Conservation (phyloP, 2,797 vertebrate genomes). For the Aplochiton taeniatus region DNA sequence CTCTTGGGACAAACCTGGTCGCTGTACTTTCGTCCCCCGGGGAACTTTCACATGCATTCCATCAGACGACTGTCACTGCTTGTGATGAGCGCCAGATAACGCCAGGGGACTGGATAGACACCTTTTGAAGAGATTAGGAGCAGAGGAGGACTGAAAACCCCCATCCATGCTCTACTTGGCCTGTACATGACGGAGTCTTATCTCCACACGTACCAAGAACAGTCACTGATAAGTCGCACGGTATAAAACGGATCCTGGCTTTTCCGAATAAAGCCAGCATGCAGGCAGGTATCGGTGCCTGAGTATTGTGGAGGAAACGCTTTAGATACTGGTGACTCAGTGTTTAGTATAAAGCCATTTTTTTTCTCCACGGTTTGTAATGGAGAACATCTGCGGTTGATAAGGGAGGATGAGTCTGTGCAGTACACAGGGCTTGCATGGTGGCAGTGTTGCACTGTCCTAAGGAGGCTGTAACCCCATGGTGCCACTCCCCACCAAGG, state of each 20-base stretch:
- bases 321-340: neutral
- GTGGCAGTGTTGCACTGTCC: constrained; percentile 76
- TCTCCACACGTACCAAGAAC: neutral
- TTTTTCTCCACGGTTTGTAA: neutral
- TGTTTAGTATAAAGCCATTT: no score
- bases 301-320: neutral
- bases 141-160: neutral
- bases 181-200: neutral
- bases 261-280: no score
- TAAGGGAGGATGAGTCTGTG: constrained; percentile 34
- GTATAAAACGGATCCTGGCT: no score
- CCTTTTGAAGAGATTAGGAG: neutral
- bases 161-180: neutral
- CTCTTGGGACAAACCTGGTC: no score
- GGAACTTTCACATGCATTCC: constrained; percentile 3
- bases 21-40: no score
- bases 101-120: neutral
- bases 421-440: constrained; percentile 62
- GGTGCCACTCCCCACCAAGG: constrained; percentile 51
- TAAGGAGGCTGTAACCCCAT: constrained; percentile 25
- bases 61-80: neutral
- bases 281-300: no score
- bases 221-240: neutral
- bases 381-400: neutral
- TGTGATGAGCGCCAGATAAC: neutral